Evolutionary conservation across 2,113 vertebrate species (phyloP).

Genomic region (Morone chrysops): DNA sequence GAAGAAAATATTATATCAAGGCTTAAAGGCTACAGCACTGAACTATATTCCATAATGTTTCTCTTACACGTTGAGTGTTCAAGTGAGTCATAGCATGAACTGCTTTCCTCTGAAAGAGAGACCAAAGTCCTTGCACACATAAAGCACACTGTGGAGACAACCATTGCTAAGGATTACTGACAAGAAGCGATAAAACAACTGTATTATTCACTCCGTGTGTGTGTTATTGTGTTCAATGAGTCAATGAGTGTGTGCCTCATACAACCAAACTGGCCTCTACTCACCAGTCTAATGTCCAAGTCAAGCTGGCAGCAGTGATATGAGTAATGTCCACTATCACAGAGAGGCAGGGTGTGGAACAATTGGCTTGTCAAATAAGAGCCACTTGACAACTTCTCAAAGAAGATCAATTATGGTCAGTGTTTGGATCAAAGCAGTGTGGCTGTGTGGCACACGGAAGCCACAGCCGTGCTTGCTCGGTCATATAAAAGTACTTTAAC

Average conservation of each 20-base stretch:
- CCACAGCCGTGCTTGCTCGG: not conserved
- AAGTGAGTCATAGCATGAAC: not conserved
- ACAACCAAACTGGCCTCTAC: conserved; percentile 46
- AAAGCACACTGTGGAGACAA: conserved; percentile 12
- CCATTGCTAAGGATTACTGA: conserved; percentile 53
- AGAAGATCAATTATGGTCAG: conserved; percentile 69
- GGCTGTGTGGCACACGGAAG: conserved; percentile 19
- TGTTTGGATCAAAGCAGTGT: conserved; percentile 53
- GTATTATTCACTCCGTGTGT: conserved; percentile 24
- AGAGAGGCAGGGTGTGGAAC: conserved; percentile 61
- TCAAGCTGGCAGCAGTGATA: conserved; percentile 67
- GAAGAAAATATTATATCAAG: conserved; percentile 16
- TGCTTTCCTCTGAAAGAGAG: not conserved
- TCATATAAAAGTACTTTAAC: conserved; percentile 31
- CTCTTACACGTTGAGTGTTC: not conserved
- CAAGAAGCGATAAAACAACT: conserved; percentile 55
- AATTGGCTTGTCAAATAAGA: conserved; percentile 71
- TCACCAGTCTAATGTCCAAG: conserved; percentile 58
- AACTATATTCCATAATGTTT: conserved; percentile 18
- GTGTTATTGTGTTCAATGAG: conserved; percentile 21
- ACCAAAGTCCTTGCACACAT: conserved; percentile 30
- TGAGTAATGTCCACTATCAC: conserved; percentile 73
- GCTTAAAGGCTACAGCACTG: conserved; percentile 15
- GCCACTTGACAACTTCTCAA: conserved; percentile 68
- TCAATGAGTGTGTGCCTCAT: conserved; percentile 18